Evolutionary conservation across 2,797 vertebrate genomes (phyloP).

Genomic region (Neoniphon sammara): DNA sequence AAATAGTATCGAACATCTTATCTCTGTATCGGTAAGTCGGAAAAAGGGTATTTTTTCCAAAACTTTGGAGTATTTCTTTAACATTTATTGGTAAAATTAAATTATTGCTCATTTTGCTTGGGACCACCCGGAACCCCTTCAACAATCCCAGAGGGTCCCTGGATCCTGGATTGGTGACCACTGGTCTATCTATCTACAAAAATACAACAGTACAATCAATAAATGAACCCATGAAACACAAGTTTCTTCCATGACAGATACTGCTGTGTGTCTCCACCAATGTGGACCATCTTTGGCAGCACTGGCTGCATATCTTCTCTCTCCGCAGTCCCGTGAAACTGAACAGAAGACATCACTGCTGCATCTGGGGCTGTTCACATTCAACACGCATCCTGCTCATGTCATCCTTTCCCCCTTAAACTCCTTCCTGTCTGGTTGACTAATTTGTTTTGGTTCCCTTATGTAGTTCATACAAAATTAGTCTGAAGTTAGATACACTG

Average conservation of each 20-base stretch:
- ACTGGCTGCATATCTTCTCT: slow-evolving; percentile 29
- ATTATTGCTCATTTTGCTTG: no score
- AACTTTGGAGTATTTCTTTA: no score
- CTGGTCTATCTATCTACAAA: no score
- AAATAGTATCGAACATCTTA: no score
- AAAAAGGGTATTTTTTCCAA: no score
- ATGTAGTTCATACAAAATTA: slow-evolving; percentile 40
- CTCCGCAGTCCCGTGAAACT: slow-evolving; percentile 46
- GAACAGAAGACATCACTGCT: slow-evolving; percentile 54
- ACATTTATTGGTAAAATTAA: no score
- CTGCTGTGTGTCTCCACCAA: slow-evolving; percentile 16
- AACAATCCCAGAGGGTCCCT: no score
- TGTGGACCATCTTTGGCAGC: not conserved
- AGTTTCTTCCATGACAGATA: not conserved
- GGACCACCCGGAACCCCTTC: no score
- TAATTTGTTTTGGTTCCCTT: slow-evolving; percentile 63
- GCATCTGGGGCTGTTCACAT: slow-evolving; percentile 51
- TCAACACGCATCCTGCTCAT: slow-evolving; percentile 37
- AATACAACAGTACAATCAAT: not conserved
- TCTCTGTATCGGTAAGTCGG: no score
- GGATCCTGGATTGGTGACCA: no score
- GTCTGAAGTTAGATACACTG: slow-evolving; percentile 22
- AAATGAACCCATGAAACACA: not conserved
- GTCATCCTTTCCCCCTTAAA: slow-evolving; percentile 23
- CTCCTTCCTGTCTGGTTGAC: slow-evolving; percentile 63